Evolutionary conservation across 2,888 invertebrate genomes (phyloP).

Genomic region (Seladonia tumulorum): DNA sequence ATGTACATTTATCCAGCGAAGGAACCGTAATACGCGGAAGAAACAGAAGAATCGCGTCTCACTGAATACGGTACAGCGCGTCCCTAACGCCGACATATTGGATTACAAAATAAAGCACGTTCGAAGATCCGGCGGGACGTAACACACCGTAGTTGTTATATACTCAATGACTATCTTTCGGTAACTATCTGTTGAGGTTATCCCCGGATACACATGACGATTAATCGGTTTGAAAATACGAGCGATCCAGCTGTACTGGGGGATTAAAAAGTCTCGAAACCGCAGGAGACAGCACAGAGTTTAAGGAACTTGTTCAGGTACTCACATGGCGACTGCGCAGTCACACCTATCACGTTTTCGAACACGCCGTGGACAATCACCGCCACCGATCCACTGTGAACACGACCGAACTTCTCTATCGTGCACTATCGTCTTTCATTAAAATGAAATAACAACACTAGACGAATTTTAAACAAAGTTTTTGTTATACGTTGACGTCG

Average conservation of each 20-base stretch:
- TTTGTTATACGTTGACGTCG: slow-evolving; percentile 68
- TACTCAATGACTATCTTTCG: slow-evolving; percentile 15
- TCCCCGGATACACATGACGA: neutral
- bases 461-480: slow-evolving; percentile 43
- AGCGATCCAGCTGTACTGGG: neutral
- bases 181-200: slow-evolving; percentile 1
- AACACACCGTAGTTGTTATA: slow-evolving; percentile 25
- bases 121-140: slow-evolving; percentile 67
- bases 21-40: slow-evolving; percentile 8
- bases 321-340: slow-evolving; percentile 84
- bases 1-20: slow-evolving; percentile 1
- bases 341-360: slow-evolving; percentile 82
- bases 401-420: slow-evolving; percentile 10
- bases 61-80: slow-evolving; percentile 63
- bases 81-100: slow-evolving; percentile 73
- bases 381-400: slow-evolving; percentile 45
- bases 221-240: neutral
- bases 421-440: slow-evolving; percentile 15
- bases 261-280: slow-evolving; percentile 14
- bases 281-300: slow-evolving; percentile 36
- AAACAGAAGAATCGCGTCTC: slow-evolving; percentile 26
- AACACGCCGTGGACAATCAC: slow-evolving; percentile 67
- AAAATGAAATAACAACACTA: slow-evolving; percentile 25
- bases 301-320: slow-evolving; percentile 70
- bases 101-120: slow-evolving; percentile 71